A percentile compares a stretch with the other conserved stretches of the same genome.
phyloP scores from a whole-genome alignment of 2,888 invertebrate species.

The Drosophila sordidapex region DNA sequence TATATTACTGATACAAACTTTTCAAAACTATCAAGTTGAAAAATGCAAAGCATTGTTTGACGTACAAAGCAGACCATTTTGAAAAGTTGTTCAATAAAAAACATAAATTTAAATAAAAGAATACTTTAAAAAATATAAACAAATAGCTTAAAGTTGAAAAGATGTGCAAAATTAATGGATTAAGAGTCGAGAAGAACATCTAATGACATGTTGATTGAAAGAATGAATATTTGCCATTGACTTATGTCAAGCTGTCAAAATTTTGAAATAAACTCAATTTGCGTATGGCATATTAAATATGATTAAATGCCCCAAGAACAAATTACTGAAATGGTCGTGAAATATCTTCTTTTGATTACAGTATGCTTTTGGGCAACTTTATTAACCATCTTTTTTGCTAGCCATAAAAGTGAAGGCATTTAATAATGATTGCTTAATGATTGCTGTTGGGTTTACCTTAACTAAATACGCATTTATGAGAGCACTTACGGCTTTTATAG shows the following conservation, averaged over 20 bases:
- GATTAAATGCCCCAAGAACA: background rate
- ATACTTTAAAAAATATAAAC: background rate
- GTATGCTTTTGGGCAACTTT: background rate
- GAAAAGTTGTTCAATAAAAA: background rate
- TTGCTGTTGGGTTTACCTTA: background rate
- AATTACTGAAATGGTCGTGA: background rate
- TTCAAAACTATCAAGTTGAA: background rate
- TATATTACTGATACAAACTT: constrained; percentile 9
- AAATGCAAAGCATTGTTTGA: background rate
- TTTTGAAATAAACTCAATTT: background rate
- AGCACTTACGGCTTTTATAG: constrained; percentile 7
- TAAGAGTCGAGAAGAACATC: background rate
- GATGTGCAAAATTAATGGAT: background rate
- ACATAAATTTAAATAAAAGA: background rate
- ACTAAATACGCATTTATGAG: background rate
- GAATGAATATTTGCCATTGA: background rate
- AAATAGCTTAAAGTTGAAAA: background rate
- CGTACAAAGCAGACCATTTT: background rate
- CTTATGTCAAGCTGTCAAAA: background rate
- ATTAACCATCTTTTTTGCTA: background rate
- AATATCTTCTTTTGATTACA: background rate
- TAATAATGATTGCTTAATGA: constrained; percentile 18
- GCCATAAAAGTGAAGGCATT: background rate
- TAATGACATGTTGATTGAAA: background rate
- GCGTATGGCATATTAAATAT: background rate